phyloP scores from a whole-genome alignment of 2,888 invertebrate species.

The Eilema depressum region DNA sequence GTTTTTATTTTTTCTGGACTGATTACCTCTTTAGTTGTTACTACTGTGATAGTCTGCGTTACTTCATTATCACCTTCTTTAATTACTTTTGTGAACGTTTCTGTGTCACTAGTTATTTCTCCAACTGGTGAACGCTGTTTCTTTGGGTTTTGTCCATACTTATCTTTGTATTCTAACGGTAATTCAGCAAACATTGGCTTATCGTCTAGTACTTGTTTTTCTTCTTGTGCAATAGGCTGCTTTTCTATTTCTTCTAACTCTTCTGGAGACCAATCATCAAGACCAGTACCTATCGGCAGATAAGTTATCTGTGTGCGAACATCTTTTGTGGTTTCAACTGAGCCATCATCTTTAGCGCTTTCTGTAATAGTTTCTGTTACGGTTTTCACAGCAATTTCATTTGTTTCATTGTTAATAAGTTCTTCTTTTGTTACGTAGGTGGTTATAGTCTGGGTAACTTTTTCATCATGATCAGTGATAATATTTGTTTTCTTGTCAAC shows the following conservation, averaged over 20 bases:
- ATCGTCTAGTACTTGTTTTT: constrained; percentile 58
- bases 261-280: constrained; percentile 83
- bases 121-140: constrained; percentile 81
- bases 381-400: constrained; percentile 80
- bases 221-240: constrained; percentile 62
- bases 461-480: constrained; percentile 78
- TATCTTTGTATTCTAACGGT: constrained; percentile 58
- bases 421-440: constrained; percentile 82
- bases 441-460: constrained; percentile 77
- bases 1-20: constrained; percentile 82
- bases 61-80: constrained; percentile 81
- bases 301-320: constrained; percentile 82
- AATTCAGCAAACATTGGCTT: constrained; percentile 61
- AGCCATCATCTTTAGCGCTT: constrained; percentile 75
- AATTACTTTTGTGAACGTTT: constrained; percentile 78
- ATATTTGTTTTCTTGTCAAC: constrained; percentile 84
- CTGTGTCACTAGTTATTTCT: constrained; percentile 81
- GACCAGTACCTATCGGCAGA: constrained; percentile 76
- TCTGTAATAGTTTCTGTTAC: constrained; percentile 82
- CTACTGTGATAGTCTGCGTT: constrained; percentile 81
- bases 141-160: constrained; percentile 64
- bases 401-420: constrained; percentile 70
- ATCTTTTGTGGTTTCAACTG: constrained; percentile 82
- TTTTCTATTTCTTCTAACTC: constrained; percentile 76
- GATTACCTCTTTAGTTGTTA: constrained; percentile 82